These are phyloP conservation scores for Drymodes brunneopygia DNA, from an alignment of 2,113 vertebrate species.

Conservation along the genomic window DNA sequence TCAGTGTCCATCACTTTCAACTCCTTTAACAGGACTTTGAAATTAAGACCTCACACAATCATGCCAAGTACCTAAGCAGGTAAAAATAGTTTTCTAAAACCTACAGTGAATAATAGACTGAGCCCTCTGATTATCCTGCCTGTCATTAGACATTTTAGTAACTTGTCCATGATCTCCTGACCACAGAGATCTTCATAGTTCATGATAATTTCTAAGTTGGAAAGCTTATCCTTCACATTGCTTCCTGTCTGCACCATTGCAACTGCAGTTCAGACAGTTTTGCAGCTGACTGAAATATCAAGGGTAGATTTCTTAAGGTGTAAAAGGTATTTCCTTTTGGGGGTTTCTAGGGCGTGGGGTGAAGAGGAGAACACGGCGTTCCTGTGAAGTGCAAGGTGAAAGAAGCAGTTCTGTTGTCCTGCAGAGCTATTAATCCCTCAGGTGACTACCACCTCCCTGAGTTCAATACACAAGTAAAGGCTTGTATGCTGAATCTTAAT, in stretches of 20 bases:
- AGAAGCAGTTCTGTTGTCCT: background rate
- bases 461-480: background rate
- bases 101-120: background rate
- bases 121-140: background rate
- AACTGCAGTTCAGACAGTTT: background rate
- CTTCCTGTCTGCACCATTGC: background rate
- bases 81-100: background rate
- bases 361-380: rapidly evolving
- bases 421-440: background rate
- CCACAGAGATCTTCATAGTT: background rate
- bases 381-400: background rate
- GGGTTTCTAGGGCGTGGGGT: background rate
- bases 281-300: background rate
- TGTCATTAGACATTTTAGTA: background rate
- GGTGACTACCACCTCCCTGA: background rate
- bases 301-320: background rate
- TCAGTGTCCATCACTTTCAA: background rate
- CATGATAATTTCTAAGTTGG: background rate
- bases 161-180: background rate
- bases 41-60: background rate
- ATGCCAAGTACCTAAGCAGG: background rate
- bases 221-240: background rate
- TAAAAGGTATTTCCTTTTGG: background rate
- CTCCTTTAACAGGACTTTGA: background rate
- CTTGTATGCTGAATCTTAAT: constrained; percentile 26